Percentiles rank a stretch among this genome's conserved stretches.
phyloP scores from a whole-genome alignment of 2,113 vertebrate species.

The Brachypteracias leptosomus region DNA sequence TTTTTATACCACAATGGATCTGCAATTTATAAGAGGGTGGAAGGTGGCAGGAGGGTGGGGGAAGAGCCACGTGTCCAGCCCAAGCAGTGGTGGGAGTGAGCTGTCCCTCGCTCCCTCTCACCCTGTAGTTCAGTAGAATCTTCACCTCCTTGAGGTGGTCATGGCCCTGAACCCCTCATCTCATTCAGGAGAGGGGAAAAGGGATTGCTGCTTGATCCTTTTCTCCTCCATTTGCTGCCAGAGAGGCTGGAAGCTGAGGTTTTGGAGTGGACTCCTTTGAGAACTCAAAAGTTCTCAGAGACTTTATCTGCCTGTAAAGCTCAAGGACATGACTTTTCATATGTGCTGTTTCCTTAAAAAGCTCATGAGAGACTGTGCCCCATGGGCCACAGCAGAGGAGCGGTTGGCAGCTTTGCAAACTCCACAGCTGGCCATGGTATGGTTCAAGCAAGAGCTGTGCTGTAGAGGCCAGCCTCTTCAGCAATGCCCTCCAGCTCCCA shows the following conservation, averaged over 20 bases:
- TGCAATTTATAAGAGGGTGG: neutral
- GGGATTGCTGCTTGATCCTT: neutral
- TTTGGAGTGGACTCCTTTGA: neutral
- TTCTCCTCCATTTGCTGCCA: neutral
- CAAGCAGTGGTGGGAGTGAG: neutral
- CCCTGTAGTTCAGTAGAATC: neutral
- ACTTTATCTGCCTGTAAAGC: neutral
- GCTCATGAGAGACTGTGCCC: neutral
- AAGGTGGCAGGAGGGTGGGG: neutral
- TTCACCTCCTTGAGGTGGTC: neutral
- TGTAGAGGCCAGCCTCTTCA: neutral
- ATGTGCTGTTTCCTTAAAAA: neutral
- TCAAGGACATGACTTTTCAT: neutral
- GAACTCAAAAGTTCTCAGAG: neutral
- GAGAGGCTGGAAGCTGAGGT: neutral
- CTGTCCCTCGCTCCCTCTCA: neutral
- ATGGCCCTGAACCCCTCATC: neutral
- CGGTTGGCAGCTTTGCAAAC: neutral
- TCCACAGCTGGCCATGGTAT: fast-evolving
- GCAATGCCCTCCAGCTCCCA: fast-evolving
- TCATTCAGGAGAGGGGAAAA: neutral
- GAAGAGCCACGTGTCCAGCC: neutral
- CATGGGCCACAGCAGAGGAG: neutral
- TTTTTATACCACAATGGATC: neutral
- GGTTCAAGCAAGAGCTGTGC: neutral